Base-by-base conservation (phyloP, 2,113 vertebrate species). In the Setophaga coronata region DNA sequence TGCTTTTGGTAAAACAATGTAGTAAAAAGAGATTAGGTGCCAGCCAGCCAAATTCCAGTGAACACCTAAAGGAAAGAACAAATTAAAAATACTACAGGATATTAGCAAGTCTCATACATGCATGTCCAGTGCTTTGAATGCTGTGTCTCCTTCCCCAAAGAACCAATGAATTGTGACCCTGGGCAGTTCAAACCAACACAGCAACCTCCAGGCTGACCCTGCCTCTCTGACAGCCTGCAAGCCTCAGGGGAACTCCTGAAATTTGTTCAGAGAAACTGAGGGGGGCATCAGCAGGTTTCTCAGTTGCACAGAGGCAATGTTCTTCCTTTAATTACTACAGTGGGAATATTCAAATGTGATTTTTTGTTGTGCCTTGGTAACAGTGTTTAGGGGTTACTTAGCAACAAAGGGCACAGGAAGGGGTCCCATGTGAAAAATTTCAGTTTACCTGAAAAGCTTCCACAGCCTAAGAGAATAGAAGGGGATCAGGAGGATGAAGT, bases 11-110 rank as follows among this genome's bases (percentile, higher is more conserved):
- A 82, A 71, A 97, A 87, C 92, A 89, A 82, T 86, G 91, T 77
- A 97, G 78, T 53, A 98, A 79, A 96, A 98, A 97, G 89, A 98
- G 95, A 94, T 97, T 97, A 78, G 98, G 80, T 58, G 97, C 96
- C 97, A 98, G 96, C 97, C 97, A 99, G 82, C 97, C 89, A 98
- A 96, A 89, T 62, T 97, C 92, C 97, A 97, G 93, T 28, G 93
- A 98, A 98, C 95, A 98, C 96, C 98, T 98, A 97, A 51, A 97
- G 95, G 78, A 97, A 91, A 97, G 78, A 97, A 94, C 65, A 97
- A 95, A 90, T 79, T 70, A 91, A 48, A 71, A 81, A 82, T 42
- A 88, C 53, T 86, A 50, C 51, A 92, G 51, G 16, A 53, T 3
- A 91, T 51, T 20, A 76, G 61, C n/a, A 83, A 58, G 70, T 56